phyloP scores from a whole-genome alignment of 2,113 vertebrate genomes.

The Hippolais icterina region DNA sequence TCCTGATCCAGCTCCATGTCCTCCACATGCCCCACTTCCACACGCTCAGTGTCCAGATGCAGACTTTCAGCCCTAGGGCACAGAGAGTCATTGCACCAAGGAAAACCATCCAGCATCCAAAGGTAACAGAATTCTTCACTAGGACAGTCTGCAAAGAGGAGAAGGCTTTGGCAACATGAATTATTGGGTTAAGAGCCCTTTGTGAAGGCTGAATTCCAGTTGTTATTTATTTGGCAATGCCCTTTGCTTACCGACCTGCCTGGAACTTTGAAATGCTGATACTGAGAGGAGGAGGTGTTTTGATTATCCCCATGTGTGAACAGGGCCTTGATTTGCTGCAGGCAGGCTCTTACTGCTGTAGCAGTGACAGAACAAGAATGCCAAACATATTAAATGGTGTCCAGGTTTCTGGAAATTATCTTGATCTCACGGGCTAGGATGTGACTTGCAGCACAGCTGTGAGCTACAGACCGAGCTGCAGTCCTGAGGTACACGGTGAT shows the following conservation, averaged over 20 bases:
- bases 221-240: neutral
- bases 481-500: neutral
- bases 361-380: neutral
- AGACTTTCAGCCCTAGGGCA: neutral
- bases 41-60: rapidly evolving
- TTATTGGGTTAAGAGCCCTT: neutral
- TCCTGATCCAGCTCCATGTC: neutral
- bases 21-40: rapidly evolving
- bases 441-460: neutral
- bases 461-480: neutral
- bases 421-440: neutral
- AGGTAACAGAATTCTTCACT: neutral
- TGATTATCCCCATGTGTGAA: neutral
- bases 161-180: neutral
- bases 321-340: neutral
- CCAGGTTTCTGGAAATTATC: constrained; percentile 14
- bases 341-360: neutral
- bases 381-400: neutral
- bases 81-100: neutral
- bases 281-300: neutral
- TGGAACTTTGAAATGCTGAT: neutral
- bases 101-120: neutral
- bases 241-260: neutral
- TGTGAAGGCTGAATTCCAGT: neutral
- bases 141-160: neutral